Base-by-base conservation (phyloP, 2,113 vertebrate genomes). In the Campylomormyrus tamandua region DNA sequence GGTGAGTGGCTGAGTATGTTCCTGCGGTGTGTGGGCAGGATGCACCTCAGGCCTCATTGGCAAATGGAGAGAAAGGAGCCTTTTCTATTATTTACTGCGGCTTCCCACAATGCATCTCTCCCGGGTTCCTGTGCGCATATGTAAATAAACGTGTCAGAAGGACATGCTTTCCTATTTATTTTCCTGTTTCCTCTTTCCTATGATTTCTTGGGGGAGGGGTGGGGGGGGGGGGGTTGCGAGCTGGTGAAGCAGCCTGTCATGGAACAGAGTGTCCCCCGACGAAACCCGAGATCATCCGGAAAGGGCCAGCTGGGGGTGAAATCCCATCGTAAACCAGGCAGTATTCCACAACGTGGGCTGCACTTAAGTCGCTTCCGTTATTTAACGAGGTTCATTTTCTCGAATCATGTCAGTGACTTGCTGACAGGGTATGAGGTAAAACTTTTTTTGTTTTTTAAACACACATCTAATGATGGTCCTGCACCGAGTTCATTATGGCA, bases 1-100 rank as follows among this genome's bases (percentile, higher is more conserved):
- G 95, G 96, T 96, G 92, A 45, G 58, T 77, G 8, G 45, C 5
- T 0, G 50, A 4, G 58, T 24, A 19, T 21, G 21, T 45, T 70
- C 56, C 35, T 13, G 49, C 4, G 50, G 88, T 17, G 7, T 15
- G 52, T 21, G 7, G 27, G 52, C 49, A 80, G 50, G 88, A 89
- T 56, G 49, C 48, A 53, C 49, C 74, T 45, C 49, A 56, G 50
- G 27, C 45, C 46, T 45, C 39, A 8, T 3, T 2, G 24, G 17
- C 24, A 3, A 27, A 39, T 15, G 31, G n/a, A 2, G n/a, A 50
- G n/a, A 56, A 49, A 8, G 46, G 56, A 58, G 87, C 15, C 17
- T 6, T 19, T 42, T 86, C 83, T 27, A 11, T 86, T 27, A 50
- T 86, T 86, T 86, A 27, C 27, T 19, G 27, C 11, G 31, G 27